These are phyloP conservation scores for Dusona sp. DNA, from an alignment of 2,888 invertebrate species.

Conservation along the genomic window DNA sequence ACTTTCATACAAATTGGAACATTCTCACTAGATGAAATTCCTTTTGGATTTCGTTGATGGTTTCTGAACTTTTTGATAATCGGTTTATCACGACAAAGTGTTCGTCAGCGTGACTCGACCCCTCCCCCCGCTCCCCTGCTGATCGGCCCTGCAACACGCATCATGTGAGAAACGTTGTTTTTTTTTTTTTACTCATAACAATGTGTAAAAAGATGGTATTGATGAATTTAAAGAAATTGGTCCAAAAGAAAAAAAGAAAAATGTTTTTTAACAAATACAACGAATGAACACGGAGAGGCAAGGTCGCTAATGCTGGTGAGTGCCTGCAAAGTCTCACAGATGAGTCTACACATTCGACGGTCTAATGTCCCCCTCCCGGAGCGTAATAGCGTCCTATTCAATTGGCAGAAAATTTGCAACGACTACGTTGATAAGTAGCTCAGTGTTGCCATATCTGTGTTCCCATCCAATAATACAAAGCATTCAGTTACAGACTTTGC, in stretches of 20 bases:
- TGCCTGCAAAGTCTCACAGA: not conserved
- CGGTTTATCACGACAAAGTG: not conserved
- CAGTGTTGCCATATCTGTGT: slow-evolving; percentile 10
- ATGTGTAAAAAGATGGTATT: no score
- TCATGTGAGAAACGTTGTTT: not conserved
- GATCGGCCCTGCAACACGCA: not conserved
- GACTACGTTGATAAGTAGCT: slow-evolving; percentile 2
- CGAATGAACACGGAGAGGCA: not conserved
- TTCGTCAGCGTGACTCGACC: not conserved
- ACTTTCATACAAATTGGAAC: not conserved
- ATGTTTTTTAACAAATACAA: not conserved
- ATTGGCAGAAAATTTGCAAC: slow-evolving; percentile 6
- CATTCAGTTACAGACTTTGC: not conserved
- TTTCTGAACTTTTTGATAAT: not conserved
- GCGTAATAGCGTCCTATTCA: not conserved
- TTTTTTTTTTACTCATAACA: no score
- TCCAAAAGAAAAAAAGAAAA: not conserved
- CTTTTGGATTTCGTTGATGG: not conserved
- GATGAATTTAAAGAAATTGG: no score
- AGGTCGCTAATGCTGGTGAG: not conserved
- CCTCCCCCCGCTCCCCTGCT: no score
- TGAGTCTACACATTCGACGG: not conserved
- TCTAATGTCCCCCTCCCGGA: not conserved
- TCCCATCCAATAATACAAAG: not conserved
- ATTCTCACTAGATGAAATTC: not conserved